Evolutionary conservation across 2,113 vertebrate species (phyloP).

Genomic region (Colossoma macropomum): DNA sequence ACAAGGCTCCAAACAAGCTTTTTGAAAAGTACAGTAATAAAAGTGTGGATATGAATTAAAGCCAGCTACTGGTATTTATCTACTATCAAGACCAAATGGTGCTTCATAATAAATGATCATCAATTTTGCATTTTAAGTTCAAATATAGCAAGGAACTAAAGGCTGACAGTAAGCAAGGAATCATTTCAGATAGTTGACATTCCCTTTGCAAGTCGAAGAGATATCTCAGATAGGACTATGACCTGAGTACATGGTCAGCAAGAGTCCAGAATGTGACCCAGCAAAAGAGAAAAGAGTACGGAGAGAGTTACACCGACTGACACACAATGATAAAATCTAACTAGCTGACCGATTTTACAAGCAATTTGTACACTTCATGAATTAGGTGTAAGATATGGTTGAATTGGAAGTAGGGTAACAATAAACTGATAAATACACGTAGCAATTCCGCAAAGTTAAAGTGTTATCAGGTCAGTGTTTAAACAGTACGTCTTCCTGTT

Average conservation of each 20-base stretch:
- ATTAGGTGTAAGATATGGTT: background rate
- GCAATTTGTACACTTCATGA: background rate
- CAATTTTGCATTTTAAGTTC: no score
- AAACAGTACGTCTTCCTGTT: background rate
- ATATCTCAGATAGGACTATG: background rate
- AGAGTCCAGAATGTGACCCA: background rate
- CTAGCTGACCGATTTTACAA: background rate
- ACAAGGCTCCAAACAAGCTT: background rate
- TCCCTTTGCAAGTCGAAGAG: background rate
- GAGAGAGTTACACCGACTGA: background rate
- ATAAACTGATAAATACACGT: no score
- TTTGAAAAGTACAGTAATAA: background rate
- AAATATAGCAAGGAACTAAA: no score
- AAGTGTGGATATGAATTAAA: background rate
- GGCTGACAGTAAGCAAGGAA: no score
- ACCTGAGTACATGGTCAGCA: background rate
- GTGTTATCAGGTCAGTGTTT: background rate
- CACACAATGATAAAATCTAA: background rate
- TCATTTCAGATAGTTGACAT: background rate
- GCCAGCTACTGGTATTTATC: no score
- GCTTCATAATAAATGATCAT: no score
- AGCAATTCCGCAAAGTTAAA: background rate
- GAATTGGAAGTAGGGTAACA: no score
- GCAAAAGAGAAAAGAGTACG: background rate
- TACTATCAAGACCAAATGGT: no score